phyloP scores from a whole-genome alignment of 2,113 vertebrate species.

The Chionomys nivalis region DNA sequence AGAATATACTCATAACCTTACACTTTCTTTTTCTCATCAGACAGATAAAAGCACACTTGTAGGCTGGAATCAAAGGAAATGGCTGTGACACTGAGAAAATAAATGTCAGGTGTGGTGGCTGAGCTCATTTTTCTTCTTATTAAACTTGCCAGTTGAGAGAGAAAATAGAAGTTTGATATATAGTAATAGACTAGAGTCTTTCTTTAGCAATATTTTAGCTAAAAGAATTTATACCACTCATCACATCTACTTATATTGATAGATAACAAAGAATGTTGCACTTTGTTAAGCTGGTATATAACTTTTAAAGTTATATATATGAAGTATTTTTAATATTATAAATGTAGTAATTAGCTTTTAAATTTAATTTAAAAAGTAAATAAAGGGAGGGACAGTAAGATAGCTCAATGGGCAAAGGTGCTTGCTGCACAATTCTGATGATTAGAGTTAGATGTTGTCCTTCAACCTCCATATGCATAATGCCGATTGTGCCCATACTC shows the following conservation, averaged over 20 bases:
- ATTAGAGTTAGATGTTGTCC: background rate
- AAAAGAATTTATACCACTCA: constrained; percentile 61
- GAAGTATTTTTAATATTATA: background rate
- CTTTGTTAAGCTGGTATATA: background rate
- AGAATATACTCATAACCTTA: background rate
- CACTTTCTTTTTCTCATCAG: background rate
- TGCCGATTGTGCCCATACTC: background rate
- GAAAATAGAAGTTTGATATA: constrained; percentile 5
- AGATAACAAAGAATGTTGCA: constrained; percentile 58
- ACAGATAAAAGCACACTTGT: background rate
- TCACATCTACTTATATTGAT: constrained; percentile 60
- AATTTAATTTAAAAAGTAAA: background rate
- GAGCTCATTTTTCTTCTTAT: constrained; percentile 17
- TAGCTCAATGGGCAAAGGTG: background rate
- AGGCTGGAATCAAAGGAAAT: background rate
- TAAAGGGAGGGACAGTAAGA: background rate
- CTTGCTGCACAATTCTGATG: background rate
- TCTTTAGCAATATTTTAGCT: constrained; percentile 62
- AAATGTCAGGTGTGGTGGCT: background rate
- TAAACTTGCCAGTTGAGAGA: background rate
- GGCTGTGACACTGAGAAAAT: background rate
- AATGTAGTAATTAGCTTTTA: background rate
- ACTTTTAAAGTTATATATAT: background rate
- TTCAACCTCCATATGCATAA: too few relatives aligned
- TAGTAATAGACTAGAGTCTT: background rate